phyloP scores from a whole-genome alignment of 2,797 vertebrate genomes.

The Loris lydekkerianus region DNA sequence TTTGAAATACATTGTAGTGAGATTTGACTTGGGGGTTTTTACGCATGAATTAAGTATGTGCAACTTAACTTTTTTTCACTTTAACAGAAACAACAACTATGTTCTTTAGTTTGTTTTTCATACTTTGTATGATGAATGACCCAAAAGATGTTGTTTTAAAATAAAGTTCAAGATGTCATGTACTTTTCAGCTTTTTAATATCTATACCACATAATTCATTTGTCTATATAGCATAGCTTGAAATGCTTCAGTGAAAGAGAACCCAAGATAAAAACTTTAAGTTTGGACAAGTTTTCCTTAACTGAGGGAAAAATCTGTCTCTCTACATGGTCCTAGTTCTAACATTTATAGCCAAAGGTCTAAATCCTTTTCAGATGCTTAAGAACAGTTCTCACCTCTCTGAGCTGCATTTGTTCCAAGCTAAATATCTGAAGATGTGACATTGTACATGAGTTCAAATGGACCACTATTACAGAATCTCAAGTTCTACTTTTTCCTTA shows the following conservation, averaged over 20 bases:
- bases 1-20: conserved; percentile 21
- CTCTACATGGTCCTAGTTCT: neutral
- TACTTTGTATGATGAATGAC: neutral
- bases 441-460: neutral
- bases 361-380: neutral
- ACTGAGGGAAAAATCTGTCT: neutral
- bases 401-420: neutral
- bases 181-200: neutral
- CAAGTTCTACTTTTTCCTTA: neutral
- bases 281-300: neutral
- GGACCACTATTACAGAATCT: neutral
- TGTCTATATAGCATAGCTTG: neutral
- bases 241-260: conserved; percentile 1
- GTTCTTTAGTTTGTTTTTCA: neutral
- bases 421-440: neutral
- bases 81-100: neutral
- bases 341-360: neutral
- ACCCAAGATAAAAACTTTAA: neutral
- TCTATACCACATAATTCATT: neutral
- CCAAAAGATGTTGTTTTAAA: conserved; percentile 7
- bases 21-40: conserved; percentile 52
- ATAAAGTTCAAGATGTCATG: neutral
- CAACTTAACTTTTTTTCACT: neutral
- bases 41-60: neutral
- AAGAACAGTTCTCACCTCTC: neutral